Evolutionary conservation across 1,140 invertebrate genomes (phyloP).

Genomic region (Tetramorium parvispinum): DNA sequence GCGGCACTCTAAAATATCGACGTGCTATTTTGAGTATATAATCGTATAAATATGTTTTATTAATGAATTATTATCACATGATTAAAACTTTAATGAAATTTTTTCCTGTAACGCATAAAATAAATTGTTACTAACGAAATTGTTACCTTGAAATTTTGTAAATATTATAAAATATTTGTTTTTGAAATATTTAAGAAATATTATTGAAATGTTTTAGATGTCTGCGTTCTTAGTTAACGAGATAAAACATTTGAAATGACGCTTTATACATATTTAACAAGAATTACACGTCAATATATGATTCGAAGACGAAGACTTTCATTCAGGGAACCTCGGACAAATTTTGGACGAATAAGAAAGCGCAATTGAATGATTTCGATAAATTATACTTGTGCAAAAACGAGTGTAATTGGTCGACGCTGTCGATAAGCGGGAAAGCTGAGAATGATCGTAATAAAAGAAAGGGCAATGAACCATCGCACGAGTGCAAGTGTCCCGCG

Average conservation of each 20-base stretch:
- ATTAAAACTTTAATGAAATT: neutral
- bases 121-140: neutral
- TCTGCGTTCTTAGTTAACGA: conserved; percentile 6
- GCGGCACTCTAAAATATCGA: neutral
- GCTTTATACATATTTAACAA: conserved; percentile 31
- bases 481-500: conserved; percentile 69
- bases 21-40: neutral
- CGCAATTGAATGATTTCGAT: neutral
- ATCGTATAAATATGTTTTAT: conserved; percentile 1
- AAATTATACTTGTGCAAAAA: conserved; percentile 7
- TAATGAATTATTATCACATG: neutral
- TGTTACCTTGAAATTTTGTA: neutral
- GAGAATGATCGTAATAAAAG: conserved; percentile 25
- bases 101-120: neutral
- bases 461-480: conserved; percentile 58
- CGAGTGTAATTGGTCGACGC: neutral
- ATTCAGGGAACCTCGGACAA: neutral
- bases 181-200: neutral
- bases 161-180: neutral
- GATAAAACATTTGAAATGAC: conserved; percentile 54
- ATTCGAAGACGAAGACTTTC: neutral
- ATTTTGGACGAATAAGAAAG: conserved; percentile 14
- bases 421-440: conserved; percentile 39
- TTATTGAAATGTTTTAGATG: neutral
- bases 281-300: conserved; percentile 26